Conservation (phyloP, 2,888 invertebrate species). For the Crocallis elinguaria region DNA sequence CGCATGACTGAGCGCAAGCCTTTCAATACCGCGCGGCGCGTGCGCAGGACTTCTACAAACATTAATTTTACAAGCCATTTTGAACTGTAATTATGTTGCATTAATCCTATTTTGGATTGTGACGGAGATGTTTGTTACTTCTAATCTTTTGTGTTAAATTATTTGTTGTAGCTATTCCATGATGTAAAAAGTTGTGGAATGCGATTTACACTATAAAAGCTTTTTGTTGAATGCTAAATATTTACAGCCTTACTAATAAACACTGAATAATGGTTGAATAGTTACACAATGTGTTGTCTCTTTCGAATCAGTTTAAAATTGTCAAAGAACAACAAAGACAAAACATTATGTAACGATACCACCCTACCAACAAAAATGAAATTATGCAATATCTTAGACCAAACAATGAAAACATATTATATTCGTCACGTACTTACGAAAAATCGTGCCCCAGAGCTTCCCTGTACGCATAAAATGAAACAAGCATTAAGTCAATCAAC, state of each 20-base stretch:
- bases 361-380: no score
- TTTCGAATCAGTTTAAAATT: neutral
- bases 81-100: neutral
- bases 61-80: conserved; percentile 1
- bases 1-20: conserved; percentile 48
- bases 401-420: no score
- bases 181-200: neutral
- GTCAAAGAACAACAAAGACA: no score
- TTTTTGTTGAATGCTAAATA: neutral
- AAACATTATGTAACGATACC: no score
- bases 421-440: no score
- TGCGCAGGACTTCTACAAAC: conserved; percentile 3
- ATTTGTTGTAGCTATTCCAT: neutral
- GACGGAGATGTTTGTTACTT: neutral
- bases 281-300: neutral
- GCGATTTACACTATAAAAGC: neutral
- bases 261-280: no score
- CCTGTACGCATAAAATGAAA: no score
- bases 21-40: conserved; percentile 46
- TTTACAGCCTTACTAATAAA: neutral
- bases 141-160: neutral
- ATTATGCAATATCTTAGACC: no score
- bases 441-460: no score
- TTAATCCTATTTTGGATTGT: neutral
- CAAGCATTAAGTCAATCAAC: no score